Base-by-base conservation (phyloP, 2,888 invertebrate genomes). In the Pardosa pseudoannulata region DNA sequence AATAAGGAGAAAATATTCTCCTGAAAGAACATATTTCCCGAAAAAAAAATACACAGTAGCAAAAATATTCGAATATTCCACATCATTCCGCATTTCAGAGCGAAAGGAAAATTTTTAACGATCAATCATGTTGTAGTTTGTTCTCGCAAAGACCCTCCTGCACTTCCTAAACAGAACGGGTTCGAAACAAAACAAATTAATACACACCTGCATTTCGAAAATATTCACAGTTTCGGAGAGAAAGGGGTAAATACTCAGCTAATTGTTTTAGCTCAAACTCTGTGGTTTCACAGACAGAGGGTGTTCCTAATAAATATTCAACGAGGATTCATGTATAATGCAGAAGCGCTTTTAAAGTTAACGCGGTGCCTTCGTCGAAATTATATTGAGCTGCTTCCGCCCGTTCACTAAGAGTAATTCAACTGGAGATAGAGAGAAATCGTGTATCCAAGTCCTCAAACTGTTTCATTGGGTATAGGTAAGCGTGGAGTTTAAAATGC, bases 281-380 rank as follows among this genome's bases (percentile, higher is more conserved):
- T 23, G 73, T n/a, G 80, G 80, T 80, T 28, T 62, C 75, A 41
- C 39, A 70, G 67, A 67, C 32, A 36, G 67, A 41, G 41, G 70
- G 70, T 32, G 23, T 28, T 31, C 36, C 46, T 81, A 32, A 81
- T 81, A 81, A 81, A 81, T 81, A 81, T 81, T 81, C 74, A 81
- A 71, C 74, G 31, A 39, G 56, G 23, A 62, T 81, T 68, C 70
- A 75, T 75, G 81, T 81, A 70, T 81, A 75, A 81, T 81, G 46
- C 81, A 81, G 28, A 23, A 75, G 80, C 23, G 74, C 80, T 75
- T 81, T 75, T 70, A 70, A 70, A 75, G 71, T 81, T 68, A n/a
- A 75, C 70, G 70, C 62, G 32, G 39, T 70, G 56, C 70, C 68
- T 36, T 16, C 56, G 31, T 16, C 32, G 36, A 74, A 46, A 74